Conservation (phyloP, 1,140 invertebrate species). For the Sycophila sp. region DNA sequence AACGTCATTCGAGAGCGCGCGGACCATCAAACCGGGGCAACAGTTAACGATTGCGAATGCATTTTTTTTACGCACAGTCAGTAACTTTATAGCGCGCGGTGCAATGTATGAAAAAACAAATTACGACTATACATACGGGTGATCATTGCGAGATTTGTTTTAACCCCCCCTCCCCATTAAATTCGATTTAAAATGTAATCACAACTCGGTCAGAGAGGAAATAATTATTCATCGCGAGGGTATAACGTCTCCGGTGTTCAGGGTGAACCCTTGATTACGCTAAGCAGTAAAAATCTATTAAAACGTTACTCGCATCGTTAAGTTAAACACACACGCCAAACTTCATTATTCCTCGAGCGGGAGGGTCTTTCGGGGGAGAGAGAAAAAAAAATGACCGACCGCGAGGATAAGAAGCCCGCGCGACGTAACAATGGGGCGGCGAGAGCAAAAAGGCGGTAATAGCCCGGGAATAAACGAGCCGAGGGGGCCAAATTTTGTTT, state of each 20-base stretch:
- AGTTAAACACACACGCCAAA: not conserved
- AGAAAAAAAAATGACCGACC: not conserved
- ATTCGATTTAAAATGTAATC: no score
- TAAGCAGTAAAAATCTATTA: not conserved
- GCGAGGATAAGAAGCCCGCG: conserved; percentile 32
- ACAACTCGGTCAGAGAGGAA: no score
- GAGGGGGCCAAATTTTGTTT: conserved; percentile 10
- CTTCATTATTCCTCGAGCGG: not conserved
- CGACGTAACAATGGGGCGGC: conserved; percentile 55
- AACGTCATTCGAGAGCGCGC: no score
- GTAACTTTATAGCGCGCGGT: no score
- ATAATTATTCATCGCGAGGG: conserved; percentile 9
- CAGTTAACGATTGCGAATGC: no score
- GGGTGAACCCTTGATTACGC: not conserved
- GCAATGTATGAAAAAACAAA: no score
- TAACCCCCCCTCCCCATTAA: no score
- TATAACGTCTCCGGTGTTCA: not conserved
- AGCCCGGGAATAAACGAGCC: conserved; percentile 8
- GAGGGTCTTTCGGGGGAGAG: not conserved
- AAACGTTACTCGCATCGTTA: conserved; percentile 12
- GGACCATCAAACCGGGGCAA: no score
- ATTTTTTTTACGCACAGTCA: no score
- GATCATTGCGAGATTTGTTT: no score
- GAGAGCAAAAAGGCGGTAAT: conserved; percentile 10
- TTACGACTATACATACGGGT: no score